Base-by-base conservation (phyloP, 2,113 vertebrate species). In the Chauna torquata region DNA sequence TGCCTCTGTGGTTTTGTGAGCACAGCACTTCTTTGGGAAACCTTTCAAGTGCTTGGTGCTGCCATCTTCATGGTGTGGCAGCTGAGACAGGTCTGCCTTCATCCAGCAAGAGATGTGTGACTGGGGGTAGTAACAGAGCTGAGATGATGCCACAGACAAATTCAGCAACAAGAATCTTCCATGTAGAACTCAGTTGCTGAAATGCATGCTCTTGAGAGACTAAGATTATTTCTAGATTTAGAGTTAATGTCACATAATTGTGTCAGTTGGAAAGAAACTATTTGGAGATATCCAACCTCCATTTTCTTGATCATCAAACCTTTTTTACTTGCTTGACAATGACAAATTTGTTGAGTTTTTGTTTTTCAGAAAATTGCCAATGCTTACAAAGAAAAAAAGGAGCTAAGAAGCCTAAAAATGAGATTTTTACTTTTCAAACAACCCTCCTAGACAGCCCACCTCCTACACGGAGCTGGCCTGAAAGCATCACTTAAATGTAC, bases 351-450 rank as follows among this genome's bases (percentile, higher is more conserved):
- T 47, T 4, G 11, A 9, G n/a, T 7, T 4, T 38, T 32, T 49
- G 23, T 36, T 82, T 93, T 72, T 68, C 5, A 61, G n/a, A 77
- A 93, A 90, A 90, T 49, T 54, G 30, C 2, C 36, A 57, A 47
- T 57, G 30, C 66, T 66, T 49, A 83, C 28, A 42, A 59, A 83
- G 16, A 17, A 8, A 50, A 79, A 79, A 40, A 78, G 23, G 4
- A 58, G 14, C 34, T 77, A 7, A 80, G 84, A 42, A 69, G 7
- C 23, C 71, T 72, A 42, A 66, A 92, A 91, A 58, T 40, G 10
- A 76, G 15, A 45, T 54, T 77, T 74, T 89, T 42, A 38, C 49
- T 86, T 91, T 91, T 77, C 86, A 65, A 34, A 86, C 23, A 89
- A 23, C 15, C 15, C 28, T 54, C 23, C 38, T 45, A 58, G 36